phyloP scores from a whole-genome alignment of 2,888 invertebrate species.

The Junonia oenone region DNA sequence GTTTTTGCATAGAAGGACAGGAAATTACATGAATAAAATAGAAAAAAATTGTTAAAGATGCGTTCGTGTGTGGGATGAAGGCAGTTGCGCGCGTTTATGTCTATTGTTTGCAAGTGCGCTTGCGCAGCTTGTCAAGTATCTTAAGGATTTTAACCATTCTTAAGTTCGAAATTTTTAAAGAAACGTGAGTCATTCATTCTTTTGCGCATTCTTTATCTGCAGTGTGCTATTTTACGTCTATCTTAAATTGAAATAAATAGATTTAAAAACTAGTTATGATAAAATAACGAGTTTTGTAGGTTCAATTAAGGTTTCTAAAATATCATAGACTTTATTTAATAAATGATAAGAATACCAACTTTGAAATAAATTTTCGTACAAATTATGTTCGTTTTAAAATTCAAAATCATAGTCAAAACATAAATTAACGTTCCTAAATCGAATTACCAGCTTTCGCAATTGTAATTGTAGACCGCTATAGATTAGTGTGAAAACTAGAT shows the following conservation, averaged over 20 bases:
- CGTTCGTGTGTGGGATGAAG: conserved; percentile 18
- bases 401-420: not conserved
- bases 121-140: conserved; percentile 40
- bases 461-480: not conserved
- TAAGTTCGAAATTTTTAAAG: not conserved
- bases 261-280: not conserved
- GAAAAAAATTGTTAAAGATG: conserved; percentile 17
- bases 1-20: conserved; percentile 42
- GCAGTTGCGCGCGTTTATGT: conserved; percentile 58
- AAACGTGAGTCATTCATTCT: not conserved
- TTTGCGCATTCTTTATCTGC: not conserved
- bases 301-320: not conserved
- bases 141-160: conserved; percentile 11
- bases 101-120: conserved; percentile 56
- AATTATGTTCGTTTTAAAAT: not conserved
- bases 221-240: not conserved
- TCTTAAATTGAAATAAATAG: not conserved
- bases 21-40: conserved; percentile 47
- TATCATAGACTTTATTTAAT: not conserved
- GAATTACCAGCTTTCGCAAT: not conserved
- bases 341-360: not conserved
- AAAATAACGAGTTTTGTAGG: not conserved
- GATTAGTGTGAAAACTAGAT: conserved; percentile 18
- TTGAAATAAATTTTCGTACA: not conserved
- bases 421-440: not conserved